Evolutionary conservation across 2,888 invertebrate species (phyloP).

Genomic region (Torymus auratus): DNA sequence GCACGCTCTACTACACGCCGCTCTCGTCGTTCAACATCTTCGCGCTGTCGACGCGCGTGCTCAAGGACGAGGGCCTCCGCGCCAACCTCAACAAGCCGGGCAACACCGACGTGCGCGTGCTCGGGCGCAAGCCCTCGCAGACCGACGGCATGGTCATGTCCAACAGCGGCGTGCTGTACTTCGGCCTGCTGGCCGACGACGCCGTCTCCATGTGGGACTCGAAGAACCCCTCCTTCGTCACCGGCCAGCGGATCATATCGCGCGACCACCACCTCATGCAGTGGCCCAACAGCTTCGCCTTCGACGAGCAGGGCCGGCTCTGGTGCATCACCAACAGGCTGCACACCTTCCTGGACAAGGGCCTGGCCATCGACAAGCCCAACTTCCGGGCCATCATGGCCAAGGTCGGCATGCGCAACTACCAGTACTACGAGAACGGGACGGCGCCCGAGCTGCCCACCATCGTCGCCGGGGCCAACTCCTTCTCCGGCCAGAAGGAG

Average conservation of each 20-base stretch:
- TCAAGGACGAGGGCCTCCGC: conserved; percentile 78
- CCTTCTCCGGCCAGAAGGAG: conserved; percentile 69
- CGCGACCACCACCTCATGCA: conserved; percentile 83
- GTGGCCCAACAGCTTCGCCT: conserved; percentile 85
- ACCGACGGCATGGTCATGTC: conserved; percentile 89
- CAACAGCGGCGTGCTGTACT: conserved; percentile 83
- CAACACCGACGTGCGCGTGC: conserved; percentile 77
- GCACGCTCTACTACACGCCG: conserved; percentile 82
- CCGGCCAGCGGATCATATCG: conserved; percentile 82
- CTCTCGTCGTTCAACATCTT: conserved; percentile 84
- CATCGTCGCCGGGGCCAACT: conserved; percentile 63
- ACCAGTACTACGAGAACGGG: conserved; percentile 78
- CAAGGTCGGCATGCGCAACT: conserved; percentile 81
- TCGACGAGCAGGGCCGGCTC: conserved; percentile 82
- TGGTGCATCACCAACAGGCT: conserved; percentile 84
- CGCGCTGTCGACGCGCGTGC: conserved; percentile 81
- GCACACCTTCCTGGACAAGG: conserved; percentile 82
- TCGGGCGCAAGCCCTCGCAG: conserved; percentile 83
- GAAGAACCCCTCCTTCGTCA: conserved; percentile 80
- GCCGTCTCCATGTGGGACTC: conserved; percentile 86
- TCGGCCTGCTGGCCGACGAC: conserved; percentile 83
- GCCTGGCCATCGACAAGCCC: conserved; percentile 79
- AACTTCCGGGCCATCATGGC: conserved; percentile 82
- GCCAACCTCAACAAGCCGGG: conserved; percentile 67
- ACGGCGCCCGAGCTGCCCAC: conserved; percentile 66